Evolutionary conservation across 2,797 vertebrate species (phyloP).

Genomic region (Trichosurus vulpecula): DNA sequence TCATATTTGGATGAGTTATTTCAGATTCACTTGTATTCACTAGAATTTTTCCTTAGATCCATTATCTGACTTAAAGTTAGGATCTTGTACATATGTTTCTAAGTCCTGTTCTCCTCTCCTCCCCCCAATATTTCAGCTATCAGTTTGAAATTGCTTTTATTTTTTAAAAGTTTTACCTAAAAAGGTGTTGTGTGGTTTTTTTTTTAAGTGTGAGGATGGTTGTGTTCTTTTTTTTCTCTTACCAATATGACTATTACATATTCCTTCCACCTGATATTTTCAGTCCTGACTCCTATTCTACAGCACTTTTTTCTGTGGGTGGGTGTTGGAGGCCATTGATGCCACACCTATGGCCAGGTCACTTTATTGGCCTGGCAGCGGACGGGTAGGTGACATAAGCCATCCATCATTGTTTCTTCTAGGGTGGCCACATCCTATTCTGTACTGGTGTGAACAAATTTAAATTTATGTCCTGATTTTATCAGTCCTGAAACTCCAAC

Average conservation of each 20-base stretch:
- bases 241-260: constrained; percentile 64
- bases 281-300: constrained; percentile 50
- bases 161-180: constrained; percentile 71
- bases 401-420: constrained; percentile 78
- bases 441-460: constrained; percentile 77
- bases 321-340: constrained; percentile 73
- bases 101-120: constrained; percentile 43
- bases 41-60: constrained; percentile 67
- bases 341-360: constrained; percentile 77
- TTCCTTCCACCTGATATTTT: constrained; percentile 65
- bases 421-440: constrained; percentile 78
- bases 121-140: constrained; percentile 45
- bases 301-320: constrained; percentile 77
- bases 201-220: constrained; percentile 53
- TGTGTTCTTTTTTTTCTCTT: constrained; percentile 52
- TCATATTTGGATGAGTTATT: constrained; percentile 68
- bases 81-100: constrained; percentile 64
- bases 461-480: constrained; percentile 74
- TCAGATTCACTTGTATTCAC: constrained; percentile 62
- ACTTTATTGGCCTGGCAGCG: constrained; percentile 78
- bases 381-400: constrained; percentile 78
- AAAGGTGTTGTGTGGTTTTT: constrained; percentile 63
- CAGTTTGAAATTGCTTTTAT: constrained; percentile 64
- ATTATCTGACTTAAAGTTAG: constrained; percentile 66
- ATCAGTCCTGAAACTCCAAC: constrained; percentile 67